Evolutionary conservation across 2,888 invertebrate genomes (phyloP), one percentile per base, ranked within the genome.

Genomic region (Protophormia terraenovae): DNA sequence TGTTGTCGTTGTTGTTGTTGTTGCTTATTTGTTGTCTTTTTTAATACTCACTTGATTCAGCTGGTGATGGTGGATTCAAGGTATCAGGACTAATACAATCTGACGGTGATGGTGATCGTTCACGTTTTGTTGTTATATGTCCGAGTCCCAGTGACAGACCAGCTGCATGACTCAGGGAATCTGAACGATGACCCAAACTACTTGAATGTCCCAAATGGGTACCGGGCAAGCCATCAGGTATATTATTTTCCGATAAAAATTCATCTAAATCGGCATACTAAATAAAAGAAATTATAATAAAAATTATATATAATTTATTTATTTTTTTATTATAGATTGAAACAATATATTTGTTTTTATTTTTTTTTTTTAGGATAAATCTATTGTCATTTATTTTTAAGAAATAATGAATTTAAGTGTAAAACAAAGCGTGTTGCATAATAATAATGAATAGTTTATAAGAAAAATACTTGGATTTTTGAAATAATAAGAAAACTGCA

Each of bases 211-310:
- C 93, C 90, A 93, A 92, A 88, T 94, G 95, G 92, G 93, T 94
- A 86, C 94, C 94, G 71, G 95, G 94, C 89, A 95, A 94, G 87
- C 95, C 95, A 92, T 97, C 97, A 88, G 97, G 97, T 93, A 97
- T 97, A 90, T 97, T 97, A 93, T 98, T 98, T 94, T 98, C 98
- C 91, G 97, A 97, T 91, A 98, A 95, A 94, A 98, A 98, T 94
- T 98, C 98, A 94, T 98, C 98, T 94, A 98, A 94, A 94, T 98
- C 98, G 94, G 98, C 98, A 93, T 98, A 98, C 97, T 98, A 94
- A 87, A 79, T 62, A 64, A 58, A 75, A 72, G 60, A 75, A 84
- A 66, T 2, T 35, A n/a, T 3, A 60, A 76, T 24, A 41, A n/a
- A n/a, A n/a, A n/a, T n/a, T n/a, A n/a, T n/a, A n/a, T n/a, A n/a